Evolutionary conservation across 2,113 vertebrate genomes (phyloP), one percentile per base, ranked within the genome.

Genomic region (Gopherus flavomarginatus): DNA sequence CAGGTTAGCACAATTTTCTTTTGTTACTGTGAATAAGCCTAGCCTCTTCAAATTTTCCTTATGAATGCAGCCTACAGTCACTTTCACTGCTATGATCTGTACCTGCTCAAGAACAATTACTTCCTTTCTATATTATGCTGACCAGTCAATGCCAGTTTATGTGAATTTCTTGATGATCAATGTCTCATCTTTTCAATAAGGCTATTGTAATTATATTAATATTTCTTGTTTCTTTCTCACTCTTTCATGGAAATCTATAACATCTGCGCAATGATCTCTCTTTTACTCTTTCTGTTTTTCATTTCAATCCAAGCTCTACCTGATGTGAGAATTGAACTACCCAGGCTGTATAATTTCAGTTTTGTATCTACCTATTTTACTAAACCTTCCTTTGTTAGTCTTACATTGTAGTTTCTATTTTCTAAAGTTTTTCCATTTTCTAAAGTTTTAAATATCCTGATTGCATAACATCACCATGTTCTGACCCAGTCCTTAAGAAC

Each of bases 1-100:
- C 97, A 98, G 98, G 98, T 98, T 97, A 97, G 57, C 87, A 96
- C 94, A 97, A 98, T 98, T 98, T 98, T 97, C 97, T 96, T 98
- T 98, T 98, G 96, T 98, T 97, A 92, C 95, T 93, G 75, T 84
- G 93, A 97, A 95, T 53, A 96, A 94, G 90, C 75, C 77, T 26
- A 50, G 81, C 83, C 96, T 96, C 95, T 97, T 97, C 88, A 90
- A 92, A 86, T 97, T 98, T 96, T 96, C 83, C 88, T 96, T 94
- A 90, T 91, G 96, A 97, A 96, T 44, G 21, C 86, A 92, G 50
- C 85, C 81, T 92, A 85, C 94, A 96, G 62, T 92, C 5, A 81
- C 87, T 95, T 96, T 87, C 91, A 95, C 86, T 89, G 94, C 89
- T 95, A 2, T 75, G 95, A 95, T 90, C 65, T 31, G 8, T 90